phyloP scores from a whole-genome alignment of 2,113 vertebrate genomes.

The Empidonax traillii region DNA sequence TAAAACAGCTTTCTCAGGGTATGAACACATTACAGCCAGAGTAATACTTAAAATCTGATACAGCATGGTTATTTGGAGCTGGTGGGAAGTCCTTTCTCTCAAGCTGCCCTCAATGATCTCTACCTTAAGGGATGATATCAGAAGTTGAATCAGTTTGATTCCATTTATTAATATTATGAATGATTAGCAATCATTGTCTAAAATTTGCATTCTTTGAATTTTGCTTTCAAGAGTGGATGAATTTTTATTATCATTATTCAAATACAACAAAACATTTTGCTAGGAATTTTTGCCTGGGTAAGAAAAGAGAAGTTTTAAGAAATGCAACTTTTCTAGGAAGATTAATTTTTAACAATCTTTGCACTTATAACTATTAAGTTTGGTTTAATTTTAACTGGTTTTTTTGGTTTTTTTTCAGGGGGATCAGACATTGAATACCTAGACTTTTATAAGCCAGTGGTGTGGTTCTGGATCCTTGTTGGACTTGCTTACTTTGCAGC shows the following conservation, averaged over 20 bases:
- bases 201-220: neutral
- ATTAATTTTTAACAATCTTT: neutral
- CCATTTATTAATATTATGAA: neutral
- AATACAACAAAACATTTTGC: neutral
- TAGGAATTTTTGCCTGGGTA: neutral
- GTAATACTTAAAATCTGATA: neutral
- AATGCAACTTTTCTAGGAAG: neutral
- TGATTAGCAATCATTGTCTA: neutral
- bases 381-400: neutral
- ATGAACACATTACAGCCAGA: neutral
- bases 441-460: conserved; percentile 95
- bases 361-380: neutral
- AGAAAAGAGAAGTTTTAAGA: neutral
- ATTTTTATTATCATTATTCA: neutral
- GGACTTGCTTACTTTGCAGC: conserved; percentile 97
- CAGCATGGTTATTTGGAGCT: neutral
- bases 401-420: conserved; percentile 67
- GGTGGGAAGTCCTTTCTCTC: neutral
- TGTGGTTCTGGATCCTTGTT: conserved; percentile 99
- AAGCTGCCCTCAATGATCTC: neutral
- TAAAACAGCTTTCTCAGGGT: neutral
- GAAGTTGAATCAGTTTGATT: neutral
- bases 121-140: neutral
- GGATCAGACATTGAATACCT: conserved; percentile 90
- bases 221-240: neutral